Conservation (phyloP, 1,140 invertebrate species). For the Spodoptera litura region DNA sequence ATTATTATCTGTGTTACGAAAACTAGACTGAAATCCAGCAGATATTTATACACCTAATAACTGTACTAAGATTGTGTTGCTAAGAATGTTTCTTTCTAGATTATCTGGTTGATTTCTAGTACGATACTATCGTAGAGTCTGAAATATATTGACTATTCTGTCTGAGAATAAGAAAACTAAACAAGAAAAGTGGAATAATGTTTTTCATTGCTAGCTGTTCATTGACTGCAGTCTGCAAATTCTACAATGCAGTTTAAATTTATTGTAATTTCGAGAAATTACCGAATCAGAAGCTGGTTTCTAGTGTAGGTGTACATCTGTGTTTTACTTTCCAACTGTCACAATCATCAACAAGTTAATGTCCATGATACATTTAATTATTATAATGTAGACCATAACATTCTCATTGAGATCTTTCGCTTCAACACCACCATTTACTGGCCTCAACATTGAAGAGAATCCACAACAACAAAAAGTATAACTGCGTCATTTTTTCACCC, state of each 20-base stretch:
- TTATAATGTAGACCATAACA: too few relatives aligned
- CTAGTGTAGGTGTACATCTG: too few relatives aligned
- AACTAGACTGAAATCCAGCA: slow-evolving; percentile 9
- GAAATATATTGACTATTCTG: not conserved
- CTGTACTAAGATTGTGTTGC: not conserved
- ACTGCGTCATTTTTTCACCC: not conserved
- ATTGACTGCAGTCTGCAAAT: too few relatives aligned
- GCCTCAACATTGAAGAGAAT: not conserved
- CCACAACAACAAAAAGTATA: not conserved
- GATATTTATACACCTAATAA: slow-evolving; percentile 3
- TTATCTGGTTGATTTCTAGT: not conserved
- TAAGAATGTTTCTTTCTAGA: not conserved
- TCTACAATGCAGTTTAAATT: too few relatives aligned
- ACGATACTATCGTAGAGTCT: not conserved
- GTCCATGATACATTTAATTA: too few relatives aligned
- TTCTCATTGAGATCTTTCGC: too few relatives aligned
- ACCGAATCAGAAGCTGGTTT: too few relatives aligned
- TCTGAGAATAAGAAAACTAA: not conserved
- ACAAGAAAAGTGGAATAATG: not conserved
- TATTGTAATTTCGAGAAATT: too few relatives aligned
- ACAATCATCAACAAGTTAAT: too few relatives aligned
- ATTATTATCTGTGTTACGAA: slow-evolving; percentile 5
- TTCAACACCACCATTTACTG: not conserved
- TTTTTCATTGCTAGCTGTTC: not conserved
- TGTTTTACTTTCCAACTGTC: too few relatives aligned